These are phyloP conservation scores for Rhabdomys dilectus DNA, from an alignment of 2,113 vertebrate species.

Conservation along the genomic window DNA sequence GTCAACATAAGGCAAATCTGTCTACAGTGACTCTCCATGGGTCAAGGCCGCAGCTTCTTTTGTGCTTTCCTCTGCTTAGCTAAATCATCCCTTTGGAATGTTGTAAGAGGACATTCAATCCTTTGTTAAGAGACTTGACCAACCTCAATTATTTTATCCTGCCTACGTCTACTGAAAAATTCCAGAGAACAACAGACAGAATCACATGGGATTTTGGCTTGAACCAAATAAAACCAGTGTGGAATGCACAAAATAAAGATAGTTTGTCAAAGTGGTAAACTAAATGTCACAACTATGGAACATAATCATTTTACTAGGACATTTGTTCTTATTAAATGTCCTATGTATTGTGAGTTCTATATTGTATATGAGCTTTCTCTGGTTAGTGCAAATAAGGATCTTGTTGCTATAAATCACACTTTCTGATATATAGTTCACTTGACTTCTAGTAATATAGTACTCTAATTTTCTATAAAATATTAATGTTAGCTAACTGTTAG, in stretches of 20 bases:
- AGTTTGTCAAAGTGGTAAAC: constrained; percentile 63
- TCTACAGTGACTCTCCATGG: background rate
- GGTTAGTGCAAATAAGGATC: background rate
- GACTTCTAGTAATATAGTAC: background rate
- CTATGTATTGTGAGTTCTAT: background rate
- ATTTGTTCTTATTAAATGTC: constrained; percentile 28
- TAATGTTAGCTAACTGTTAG: background rate
- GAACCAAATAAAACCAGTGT: constrained; percentile 75
- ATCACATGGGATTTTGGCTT: constrained; percentile 77
- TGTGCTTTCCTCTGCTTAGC: constrained; percentile 20
- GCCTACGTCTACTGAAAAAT: constrained; percentile 77
- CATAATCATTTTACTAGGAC: constrained; percentile 28
- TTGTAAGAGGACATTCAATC: constrained; percentile 77
- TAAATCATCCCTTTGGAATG: constrained; percentile 77
- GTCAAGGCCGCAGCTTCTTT: constrained; percentile 17
- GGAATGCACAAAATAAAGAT: constrained; percentile 71
- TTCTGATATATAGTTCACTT: constrained; percentile 33
- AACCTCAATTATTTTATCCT: constrained; percentile 79
- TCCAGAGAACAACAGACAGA: constrained; percentile 76
- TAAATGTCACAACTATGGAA: constrained; percentile 72
- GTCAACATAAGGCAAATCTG: background rate
- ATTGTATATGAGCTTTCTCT: background rate
- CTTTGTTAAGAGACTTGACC: constrained; percentile 79
- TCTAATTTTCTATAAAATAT: background rate
- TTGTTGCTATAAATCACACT: background rate